Evolutionary conservation across 2,113 vertebrate genomes (phyloP), one percentile per base, ranked within the genome.

Genomic region (Phylloscopus whistleri): DNA sequence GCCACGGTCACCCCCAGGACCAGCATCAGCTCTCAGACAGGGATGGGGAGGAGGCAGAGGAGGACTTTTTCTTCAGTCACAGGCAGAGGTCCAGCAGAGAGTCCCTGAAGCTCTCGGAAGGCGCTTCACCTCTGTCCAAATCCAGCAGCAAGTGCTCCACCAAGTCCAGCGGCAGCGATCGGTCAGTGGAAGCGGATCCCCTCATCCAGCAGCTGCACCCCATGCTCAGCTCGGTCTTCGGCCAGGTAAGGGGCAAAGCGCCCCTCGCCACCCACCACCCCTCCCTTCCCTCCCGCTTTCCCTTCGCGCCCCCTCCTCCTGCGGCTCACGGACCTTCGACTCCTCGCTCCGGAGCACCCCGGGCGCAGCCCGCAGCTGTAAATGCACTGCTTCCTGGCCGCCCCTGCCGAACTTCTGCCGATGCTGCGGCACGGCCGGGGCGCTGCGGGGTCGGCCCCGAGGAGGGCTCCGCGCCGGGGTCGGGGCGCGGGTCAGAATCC

Each of bases 191-290:
- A 73, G 97, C 97, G 17, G 99, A 99, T 84, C 98, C 97, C 97
- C 97, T 98, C 43, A 96, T 98, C 91, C 98, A 98, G 74, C 97
- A 96, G 94, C 98, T 99, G 96, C 98, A 98, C 92, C 99, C 99
- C 62, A 98, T 99, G 97, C 98, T 99, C 84, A 98, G 98, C 98
- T 99, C 99, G 41, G 99, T 99, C 92, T 99, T 99, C 79, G 99
- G 99, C 48, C 99, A 99, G 99, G 99, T 99, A 98, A 99, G 98
- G 89, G 92, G 94, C 95, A 87, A 96, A 96, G 96, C 95, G 93
- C 89, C 91, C 41, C 53, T 30, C 66, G 44, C 22, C 72, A 46
- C 39, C 53, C n/a, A 17, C 33, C 80, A 93, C 84, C 24, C 26
- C 59, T 87, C 76, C 41, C 41, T 90, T 76, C 33, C 76, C 86